Base-by-base conservation (phyloP, 2,888 invertebrate species). In the Linnaemya tessellans region DNA sequence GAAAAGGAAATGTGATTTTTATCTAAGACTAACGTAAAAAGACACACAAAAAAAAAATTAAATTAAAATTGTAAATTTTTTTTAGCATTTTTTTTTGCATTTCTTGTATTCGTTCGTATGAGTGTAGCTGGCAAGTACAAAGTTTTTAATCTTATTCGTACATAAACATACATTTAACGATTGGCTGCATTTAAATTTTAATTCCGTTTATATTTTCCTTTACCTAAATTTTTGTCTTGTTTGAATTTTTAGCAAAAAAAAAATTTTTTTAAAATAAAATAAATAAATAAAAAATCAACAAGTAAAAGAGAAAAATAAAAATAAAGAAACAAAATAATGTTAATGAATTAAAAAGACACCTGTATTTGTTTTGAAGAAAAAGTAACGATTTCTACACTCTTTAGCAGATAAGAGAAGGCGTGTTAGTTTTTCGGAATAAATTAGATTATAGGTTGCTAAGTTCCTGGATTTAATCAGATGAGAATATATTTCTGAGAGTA, bases 351-450 rank as follows among this genome's bases (percentile, higher is more conserved):
- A 41, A 58, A 30, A 35, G 8, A 67, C 84, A 84, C 80, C 84
- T 84, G 84, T 84, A 77, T 80, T 84, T 77, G 46, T 25, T 65
- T 71, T 64, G 15, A 49, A 79, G 30, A 30, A 75, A 43, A 22
- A 65, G 10, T 71, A 51, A 62, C 15, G n/a, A 43, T 38, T 18
- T 64, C 0, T 49, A 4, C 20, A n/a, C 46, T 22, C 30, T 46
- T 15, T 11, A 7, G 15, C n/a, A 46, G 46, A 46, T 0, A n/a
- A 4, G n/a, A 3, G 4, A 1, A 0, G 15, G 46, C 13, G 13
- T 15, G 11, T 46, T 2, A n/a, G 41, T 13, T 41, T 3, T 13
- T 13, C 41, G 11, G 41, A 11, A 3, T 30, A 30, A 30, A 30
- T 30, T 30, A 3, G 30, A 30, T n/a, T n/a, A n/a, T n/a, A n/a